These are phyloP conservation scores for Hippocampus mohnikei DNA, from an alignment of 2,113 vertebrate species.

Conservation along the genomic window DNA sequence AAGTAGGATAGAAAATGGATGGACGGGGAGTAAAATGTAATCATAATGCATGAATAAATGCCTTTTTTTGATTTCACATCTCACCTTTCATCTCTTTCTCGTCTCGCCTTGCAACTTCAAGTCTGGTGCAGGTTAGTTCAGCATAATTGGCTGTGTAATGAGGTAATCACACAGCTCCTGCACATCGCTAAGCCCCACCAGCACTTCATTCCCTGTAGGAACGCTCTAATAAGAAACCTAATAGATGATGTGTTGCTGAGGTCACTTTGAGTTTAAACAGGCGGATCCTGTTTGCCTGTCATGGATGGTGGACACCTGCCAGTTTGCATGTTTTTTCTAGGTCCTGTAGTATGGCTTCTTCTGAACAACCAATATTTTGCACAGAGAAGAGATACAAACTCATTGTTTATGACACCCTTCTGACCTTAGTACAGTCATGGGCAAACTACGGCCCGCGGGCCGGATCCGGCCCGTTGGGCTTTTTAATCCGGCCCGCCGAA, in stretches of 20 bases:
- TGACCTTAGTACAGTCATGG: not conserved
- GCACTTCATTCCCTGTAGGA: not conserved
- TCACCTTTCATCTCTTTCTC: not conserved
- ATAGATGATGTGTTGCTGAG: conserved; percentile 26
- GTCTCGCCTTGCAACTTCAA: conserved; percentile 14
- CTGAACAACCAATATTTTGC: too few species aligned
- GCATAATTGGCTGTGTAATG: conserved; percentile 61
- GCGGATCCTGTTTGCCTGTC: not conserved
- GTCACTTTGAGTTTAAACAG: conserved; percentile 39
- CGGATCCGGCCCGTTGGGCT: too few species aligned
- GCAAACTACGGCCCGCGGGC: too few species aligned
- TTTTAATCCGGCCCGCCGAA: too few species aligned
- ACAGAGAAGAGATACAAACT: not conserved
- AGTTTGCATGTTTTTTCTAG: not conserved
- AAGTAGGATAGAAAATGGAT: not conserved
- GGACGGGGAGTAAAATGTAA: not conserved
- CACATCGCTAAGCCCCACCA: conserved; percentile 23
- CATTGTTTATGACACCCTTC: not conserved
- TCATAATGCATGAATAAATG: not conserved
- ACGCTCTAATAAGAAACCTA: conserved; percentile 22
- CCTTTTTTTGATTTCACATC: not conserved
- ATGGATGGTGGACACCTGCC: conserved; percentile 8
- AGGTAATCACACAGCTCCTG: conserved; percentile 39
- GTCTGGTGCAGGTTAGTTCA: conserved; percentile 42
- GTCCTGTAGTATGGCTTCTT: not conserved